Conservation (phyloP, 2,888 invertebrate species). For the Cyclophora punctaria region DNA sequence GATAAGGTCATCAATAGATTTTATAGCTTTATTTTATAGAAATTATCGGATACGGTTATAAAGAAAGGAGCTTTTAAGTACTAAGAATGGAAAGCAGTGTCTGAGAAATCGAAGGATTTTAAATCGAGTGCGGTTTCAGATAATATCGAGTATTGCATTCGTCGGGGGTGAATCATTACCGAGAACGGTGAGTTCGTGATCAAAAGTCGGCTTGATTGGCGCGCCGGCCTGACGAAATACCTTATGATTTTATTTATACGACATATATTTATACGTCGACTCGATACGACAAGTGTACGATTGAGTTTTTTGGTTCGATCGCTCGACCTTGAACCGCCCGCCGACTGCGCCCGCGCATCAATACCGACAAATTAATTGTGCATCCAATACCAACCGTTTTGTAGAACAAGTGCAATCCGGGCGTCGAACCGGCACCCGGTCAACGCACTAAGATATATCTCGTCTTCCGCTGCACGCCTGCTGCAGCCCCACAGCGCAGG, state of each 20-base stretch:
- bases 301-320: constrained; percentile 7
- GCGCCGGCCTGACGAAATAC: not conserved
- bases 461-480: constrained; percentile 33
- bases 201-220: too few species aligned
- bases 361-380: constrained; percentile 6
- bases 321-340: constrained; percentile 11
- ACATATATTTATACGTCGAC: not conserved
- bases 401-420: constrained; percentile 33
- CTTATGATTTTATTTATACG: constrained; percentile 1
- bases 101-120: too few species aligned
- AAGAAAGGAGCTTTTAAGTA: too few species aligned
- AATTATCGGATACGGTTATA: too few species aligned
- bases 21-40: too few species aligned
- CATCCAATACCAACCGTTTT: constrained; percentile 47
- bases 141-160: too few species aligned
- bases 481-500: constrained; percentile 24
- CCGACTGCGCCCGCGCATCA: constrained; percentile 1
- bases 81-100: too few species aligned
- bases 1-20: too few species aligned
- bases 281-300: constrained; percentile 3
- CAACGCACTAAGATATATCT: constrained; percentile 52
- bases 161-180: too few species aligned
- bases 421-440: constrained; percentile 48
- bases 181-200: too few species aligned
- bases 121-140: too few species aligned